A percentile compares a stretch with the other conserved stretches of the same genome.
Evolutionary conservation across 1,140 invertebrate species (phyloP).

Genomic region (Ditylenchus dipsaci): DNA sequence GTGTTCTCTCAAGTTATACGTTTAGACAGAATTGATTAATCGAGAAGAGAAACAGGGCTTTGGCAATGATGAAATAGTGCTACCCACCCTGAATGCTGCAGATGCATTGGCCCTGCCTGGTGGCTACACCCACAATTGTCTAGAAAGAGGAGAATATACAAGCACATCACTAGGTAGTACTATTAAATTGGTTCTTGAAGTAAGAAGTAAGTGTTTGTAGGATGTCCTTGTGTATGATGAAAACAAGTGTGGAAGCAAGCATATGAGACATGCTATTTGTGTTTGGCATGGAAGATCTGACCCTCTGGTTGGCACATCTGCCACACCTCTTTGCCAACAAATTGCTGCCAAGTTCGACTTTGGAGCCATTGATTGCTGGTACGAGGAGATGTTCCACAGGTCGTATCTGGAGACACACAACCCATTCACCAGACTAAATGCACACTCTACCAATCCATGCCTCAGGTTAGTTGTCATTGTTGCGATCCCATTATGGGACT

Average conservation of each 20-base stretch:
- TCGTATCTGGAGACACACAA: no score
- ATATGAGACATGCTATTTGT: neutral
- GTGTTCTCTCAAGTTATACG: no score
- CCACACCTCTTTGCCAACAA: neutral
- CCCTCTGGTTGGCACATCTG: neutral
- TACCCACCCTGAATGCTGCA: neutral
- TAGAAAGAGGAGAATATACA: neutral
- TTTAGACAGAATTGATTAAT: neutral
- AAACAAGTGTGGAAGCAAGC: slow-evolving; percentile 1
- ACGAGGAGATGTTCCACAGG: no score
- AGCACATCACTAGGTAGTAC: slow-evolving; percentile 1
- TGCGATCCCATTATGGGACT: no score
- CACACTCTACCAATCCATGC: no score
- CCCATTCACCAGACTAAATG: no score
- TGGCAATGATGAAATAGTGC: neutral
- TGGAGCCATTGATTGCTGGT: no score
- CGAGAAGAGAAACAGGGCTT: neutral
- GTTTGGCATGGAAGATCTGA: neutral
- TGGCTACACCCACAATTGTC: neutral
- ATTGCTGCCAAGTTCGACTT: neutral
- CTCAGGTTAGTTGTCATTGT: no score
- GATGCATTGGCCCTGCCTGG: neutral
- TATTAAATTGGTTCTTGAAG: no score
- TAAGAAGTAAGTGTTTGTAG: neutral
- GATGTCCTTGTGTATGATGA: neutral